A percentile compares a stretch with the other conserved stretches of the same genome.
phyloP scores from a whole-genome alignment of 2,113 vertebrate species.

The Cinclus mexicanus region DNA sequence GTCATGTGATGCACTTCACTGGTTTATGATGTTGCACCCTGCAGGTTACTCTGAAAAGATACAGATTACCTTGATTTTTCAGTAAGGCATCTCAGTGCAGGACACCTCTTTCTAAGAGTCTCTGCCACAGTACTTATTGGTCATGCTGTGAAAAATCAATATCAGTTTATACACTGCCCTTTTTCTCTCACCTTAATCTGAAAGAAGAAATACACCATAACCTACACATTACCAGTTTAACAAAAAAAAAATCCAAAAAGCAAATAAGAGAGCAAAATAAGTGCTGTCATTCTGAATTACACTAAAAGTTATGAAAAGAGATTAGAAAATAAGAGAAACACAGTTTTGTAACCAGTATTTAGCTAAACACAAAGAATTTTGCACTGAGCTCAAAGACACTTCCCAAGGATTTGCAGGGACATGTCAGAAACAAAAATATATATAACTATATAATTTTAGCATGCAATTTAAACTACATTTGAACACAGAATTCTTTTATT shows the following conservation, averaged over 20 bases:
- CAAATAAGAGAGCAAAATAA: neutral
- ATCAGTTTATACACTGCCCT: neutral
- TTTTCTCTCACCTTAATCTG: neutral
- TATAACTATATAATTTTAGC: neutral
- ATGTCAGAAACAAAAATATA: neutral
- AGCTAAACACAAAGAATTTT: neutral
- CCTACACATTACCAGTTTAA: neutral
- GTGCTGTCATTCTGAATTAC: neutral
- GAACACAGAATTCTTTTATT: neutral
- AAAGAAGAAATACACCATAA: neutral
- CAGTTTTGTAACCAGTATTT: neutral
- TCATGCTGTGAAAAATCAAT: conserved; percentile 28
- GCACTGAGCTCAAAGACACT: neutral
- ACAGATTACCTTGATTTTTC: conserved; percentile 42
- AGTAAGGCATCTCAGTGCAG: neutral
- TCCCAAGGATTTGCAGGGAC: neutral
- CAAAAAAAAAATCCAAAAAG: fast-evolving
- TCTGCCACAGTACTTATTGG: neutral
- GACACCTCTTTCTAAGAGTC: neutral
- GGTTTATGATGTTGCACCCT: conserved; percentile 25
- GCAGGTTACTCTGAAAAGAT: conserved; percentile 29
- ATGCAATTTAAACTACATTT: neutral
- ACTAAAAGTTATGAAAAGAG: neutral
- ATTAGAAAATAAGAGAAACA: neutral
- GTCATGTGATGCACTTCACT: conserved; percentile 16